A percentile compares a stretch with the other conserved stretches of the same genome.
phyloP scores from a whole-genome alignment of 2,113 vertebrate species.

The Neomonachus schauinslandi region DNA sequence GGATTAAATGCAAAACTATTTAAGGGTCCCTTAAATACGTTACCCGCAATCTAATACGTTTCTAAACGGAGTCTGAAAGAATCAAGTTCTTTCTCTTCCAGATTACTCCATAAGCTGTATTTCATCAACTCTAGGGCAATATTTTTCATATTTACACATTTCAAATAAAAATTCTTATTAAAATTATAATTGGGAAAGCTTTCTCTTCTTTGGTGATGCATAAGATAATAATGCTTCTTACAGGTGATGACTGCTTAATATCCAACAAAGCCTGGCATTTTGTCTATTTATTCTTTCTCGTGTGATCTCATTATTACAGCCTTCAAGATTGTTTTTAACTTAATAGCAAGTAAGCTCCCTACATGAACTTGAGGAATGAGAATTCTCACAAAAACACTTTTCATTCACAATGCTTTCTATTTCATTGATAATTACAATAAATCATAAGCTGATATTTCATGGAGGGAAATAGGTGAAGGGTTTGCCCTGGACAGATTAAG shows the following conservation, averaged over 20 bases:
- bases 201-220: background rate
- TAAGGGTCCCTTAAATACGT: background rate
- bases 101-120: background rate
- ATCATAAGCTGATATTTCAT: background rate
- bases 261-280: background rate
- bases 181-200: background rate
- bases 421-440: background rate
- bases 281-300: background rate
- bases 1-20: constrained; percentile 12
- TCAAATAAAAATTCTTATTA: background rate
- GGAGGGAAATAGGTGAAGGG: background rate
- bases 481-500: background rate
- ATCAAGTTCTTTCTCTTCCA: background rate
- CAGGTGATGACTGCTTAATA: background rate
- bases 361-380: background rate
- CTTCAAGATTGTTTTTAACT: background rate
- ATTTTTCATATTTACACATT: background rate
- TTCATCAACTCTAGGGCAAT: background rate
- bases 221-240: background rate
- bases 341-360: background rate
- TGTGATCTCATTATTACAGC: background rate
- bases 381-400: background rate
- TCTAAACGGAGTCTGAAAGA: constrained; percentile 14
- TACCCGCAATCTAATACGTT: background rate
- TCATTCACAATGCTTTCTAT: background rate